These are phyloP conservation scores for Drosophila erecta DNA, from an alignment of 1,140 invertebrate genomes.

Conservation along the genomic window DNA sequence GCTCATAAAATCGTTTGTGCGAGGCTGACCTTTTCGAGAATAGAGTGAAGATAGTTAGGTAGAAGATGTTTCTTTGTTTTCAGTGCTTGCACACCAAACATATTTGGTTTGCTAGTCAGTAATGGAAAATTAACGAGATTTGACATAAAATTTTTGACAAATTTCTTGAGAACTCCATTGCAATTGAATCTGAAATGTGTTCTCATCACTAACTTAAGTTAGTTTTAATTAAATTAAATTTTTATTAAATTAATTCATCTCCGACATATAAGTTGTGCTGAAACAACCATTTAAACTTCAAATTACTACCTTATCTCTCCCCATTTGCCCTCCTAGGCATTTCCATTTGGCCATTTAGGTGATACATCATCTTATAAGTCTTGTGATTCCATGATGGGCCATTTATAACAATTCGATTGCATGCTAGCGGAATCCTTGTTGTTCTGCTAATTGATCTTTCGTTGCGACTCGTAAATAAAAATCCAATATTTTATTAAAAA, in stretches of 20 bases:
- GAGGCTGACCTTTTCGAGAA: slow-evolving; percentile 16
- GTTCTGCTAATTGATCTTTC: slow-evolving; percentile 59
- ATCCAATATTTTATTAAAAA: slow-evolving; percentile 25
- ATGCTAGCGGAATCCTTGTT: slow-evolving; percentile 39
- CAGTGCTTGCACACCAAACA: slow-evolving; percentile 15
- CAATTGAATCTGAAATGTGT: too few relatives aligned
- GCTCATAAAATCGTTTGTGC: slow-evolving; percentile 10
- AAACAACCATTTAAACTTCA: too few relatives aligned
- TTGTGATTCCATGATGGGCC: slow-evolving; percentile 76
- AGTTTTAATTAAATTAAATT: too few relatives aligned
- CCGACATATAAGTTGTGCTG: too few relatives aligned
- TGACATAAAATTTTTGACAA: slow-evolving; percentile 8
- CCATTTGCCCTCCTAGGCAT: too few relatives aligned
- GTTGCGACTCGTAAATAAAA: slow-evolving; percentile 43
- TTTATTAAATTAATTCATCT: too few relatives aligned
- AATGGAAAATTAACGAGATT: slow-evolving; percentile 43
- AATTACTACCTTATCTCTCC: too few relatives aligned
- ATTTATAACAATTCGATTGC: slow-evolving; percentile 79
- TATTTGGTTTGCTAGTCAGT: slow-evolving; percentile 25
- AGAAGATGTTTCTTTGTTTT: slow-evolving; percentile 23
- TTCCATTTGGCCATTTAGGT: slow-evolving; percentile 1
- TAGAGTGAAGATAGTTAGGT: not conserved
- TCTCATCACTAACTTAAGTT: too few relatives aligned
- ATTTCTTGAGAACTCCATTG: not conserved
- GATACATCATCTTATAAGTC: slow-evolving; percentile 69